Evolutionary conservation across 2,888 invertebrate genomes (phyloP).

Genomic region (Lordiphosa andalusiaca): DNA sequence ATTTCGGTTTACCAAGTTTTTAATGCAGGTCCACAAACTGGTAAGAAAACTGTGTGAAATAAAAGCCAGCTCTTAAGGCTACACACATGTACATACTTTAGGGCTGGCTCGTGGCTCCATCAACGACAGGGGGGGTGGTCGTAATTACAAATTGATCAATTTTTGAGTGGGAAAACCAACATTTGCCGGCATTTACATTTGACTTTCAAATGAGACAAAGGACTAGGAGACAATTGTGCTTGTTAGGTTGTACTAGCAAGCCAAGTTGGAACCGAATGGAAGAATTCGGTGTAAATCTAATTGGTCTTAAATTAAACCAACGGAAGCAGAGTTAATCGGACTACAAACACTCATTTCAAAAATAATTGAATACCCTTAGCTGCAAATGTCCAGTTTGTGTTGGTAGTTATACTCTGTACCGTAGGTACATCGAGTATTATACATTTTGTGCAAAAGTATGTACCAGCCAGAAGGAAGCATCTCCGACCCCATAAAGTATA

Average conservation of each 20-base stretch:
- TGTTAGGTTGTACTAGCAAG: background rate
- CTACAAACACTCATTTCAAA: too few relatives aligned
- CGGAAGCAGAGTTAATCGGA: too few relatives aligned
- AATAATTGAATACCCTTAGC: too few relatives aligned
- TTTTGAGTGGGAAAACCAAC: slow-evolving; percentile 25
- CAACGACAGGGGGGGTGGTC: background rate
- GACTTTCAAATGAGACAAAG: slow-evolving; percentile 5
- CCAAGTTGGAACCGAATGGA: slow-evolving; percentile 2
- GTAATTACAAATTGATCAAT: slow-evolving; percentile 23
- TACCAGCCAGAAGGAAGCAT: too few relatives aligned
- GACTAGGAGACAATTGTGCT: background rate
- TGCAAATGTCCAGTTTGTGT: too few relatives aligned
- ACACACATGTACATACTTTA: background rate
- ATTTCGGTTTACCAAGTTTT: slow-evolving; percentile 19
- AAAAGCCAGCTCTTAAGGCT: background rate
- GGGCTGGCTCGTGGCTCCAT: slow-evolving; percentile 12
- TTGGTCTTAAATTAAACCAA: too few relatives aligned
- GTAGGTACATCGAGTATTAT: too few relatives aligned
- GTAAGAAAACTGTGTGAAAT: slow-evolving; percentile 13
- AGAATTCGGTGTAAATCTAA: background rate
- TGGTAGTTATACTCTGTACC: too few relatives aligned
- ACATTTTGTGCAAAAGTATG: too few relatives aligned
- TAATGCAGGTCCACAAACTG: slow-evolving; percentile 32
- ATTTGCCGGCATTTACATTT: slow-evolving; percentile 29
- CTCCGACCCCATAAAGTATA: too few relatives aligned